phyloP scores from a whole-genome alignment of 2,113 vertebrate species.

The Origma solitaria region DNA sequence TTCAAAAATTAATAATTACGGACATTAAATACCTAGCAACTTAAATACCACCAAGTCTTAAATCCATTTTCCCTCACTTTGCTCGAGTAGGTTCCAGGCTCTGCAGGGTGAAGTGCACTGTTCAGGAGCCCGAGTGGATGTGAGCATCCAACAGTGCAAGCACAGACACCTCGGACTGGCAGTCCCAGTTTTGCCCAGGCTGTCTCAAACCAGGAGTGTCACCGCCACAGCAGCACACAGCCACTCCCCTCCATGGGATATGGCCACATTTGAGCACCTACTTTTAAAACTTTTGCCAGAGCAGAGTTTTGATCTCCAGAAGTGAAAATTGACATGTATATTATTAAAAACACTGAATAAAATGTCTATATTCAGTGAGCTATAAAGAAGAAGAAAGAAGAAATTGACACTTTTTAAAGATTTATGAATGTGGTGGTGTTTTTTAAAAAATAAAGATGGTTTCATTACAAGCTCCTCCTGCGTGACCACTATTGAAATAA shows the following conservation, averaged over 20 bases:
- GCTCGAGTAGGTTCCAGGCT: fast-evolving
- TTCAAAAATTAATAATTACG: neutral
- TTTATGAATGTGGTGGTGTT: neutral
- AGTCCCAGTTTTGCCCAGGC: fast-evolving
- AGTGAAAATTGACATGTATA: neutral
- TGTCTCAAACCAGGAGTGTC: neutral
- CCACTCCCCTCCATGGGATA: fast-evolving
- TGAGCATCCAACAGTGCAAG: fast-evolving
- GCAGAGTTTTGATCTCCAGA: neutral
- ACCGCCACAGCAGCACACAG: fast-evolving
- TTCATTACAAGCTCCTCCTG: neutral
- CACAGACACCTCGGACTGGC: fast-evolving
- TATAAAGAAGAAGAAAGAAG: neutral
- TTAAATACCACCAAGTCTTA: neutral
- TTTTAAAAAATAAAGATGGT: neutral
- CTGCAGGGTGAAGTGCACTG: fast-evolving
- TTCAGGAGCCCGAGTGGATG: fast-evolving
- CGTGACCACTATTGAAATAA: neutral
- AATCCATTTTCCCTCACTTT: fast-evolving
- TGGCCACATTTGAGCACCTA: fast-evolving
- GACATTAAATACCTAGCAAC: neutral
- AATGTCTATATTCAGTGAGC: neutral
- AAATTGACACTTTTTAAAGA: neutral
- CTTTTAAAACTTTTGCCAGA: neutral
- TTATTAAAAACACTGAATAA: neutral